Conservation (phyloP, 2,113 vertebrate species). For the Craseonycteris thonglongyai region DNA sequence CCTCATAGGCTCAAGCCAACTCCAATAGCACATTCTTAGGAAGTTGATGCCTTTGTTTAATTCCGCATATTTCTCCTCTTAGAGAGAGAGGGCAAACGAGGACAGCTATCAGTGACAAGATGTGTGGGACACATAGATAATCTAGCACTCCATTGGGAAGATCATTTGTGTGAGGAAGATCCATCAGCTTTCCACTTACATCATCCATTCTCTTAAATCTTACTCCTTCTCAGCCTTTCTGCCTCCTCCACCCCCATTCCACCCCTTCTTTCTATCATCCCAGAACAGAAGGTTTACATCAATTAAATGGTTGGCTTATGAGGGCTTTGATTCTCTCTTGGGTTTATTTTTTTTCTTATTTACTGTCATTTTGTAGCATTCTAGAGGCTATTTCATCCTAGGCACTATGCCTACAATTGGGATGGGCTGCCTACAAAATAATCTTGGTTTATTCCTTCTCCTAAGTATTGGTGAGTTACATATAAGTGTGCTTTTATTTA, state of each 20-base stretch:
- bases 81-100: conserved; percentile 51
- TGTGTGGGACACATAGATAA: conserved; percentile 42
- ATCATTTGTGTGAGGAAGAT: conserved; percentile 44
- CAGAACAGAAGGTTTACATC: conserved; percentile 26
- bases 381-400: neutral
- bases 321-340: neutral
- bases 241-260: neutral
- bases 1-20: neutral
- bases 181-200: conserved; percentile 53
- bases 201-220: conserved; percentile 36
- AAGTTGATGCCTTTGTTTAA: conserved; percentile 61
- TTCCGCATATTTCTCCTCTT: conserved; percentile 58
- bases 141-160: conserved; percentile 31
- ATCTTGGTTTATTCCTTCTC: neutral
- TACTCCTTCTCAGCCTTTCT: neutral
- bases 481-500: neutral
- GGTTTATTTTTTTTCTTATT: neutral
- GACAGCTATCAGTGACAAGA: conserved; percentile 33
- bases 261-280: neutral
- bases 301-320: conserved; percentile 1
- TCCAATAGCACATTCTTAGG: conserved; percentile 57
- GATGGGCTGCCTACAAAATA: neutral
- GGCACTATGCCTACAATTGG: neutral
- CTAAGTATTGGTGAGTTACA: neutral
- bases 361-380: neutral